These are phyloP conservation scores for Ispidina lecontei DNA, from an alignment of 2,797 vertebrate genomes.

Conservation along the genomic window DNA sequence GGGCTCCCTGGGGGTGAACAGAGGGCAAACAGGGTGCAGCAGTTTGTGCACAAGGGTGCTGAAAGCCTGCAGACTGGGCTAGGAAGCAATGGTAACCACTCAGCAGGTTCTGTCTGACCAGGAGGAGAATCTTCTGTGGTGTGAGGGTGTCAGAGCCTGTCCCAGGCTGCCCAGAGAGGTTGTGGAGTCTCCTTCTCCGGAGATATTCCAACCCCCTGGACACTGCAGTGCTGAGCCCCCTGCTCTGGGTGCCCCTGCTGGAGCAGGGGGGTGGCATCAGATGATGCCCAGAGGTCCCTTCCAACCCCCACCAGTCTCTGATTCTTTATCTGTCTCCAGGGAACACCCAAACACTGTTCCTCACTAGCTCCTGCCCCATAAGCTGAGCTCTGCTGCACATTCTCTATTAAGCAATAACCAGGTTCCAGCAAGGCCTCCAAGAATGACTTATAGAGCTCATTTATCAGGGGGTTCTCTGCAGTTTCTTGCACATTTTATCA, in stretches of 20 bases:
- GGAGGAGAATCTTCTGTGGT: neutral
- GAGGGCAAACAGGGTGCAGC: no score
- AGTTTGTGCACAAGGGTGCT: no score
- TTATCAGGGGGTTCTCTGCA: constrained; percentile 23
- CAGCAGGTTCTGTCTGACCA: neutral
- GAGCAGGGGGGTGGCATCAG: neutral
- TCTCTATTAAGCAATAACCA: constrained; percentile 41
- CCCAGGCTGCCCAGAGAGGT: neutral
- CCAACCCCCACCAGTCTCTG: neutral
- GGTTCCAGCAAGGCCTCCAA: neutral
- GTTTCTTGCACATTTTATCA: constrained; percentile 24
- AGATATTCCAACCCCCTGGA: neutral
- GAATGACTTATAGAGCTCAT: constrained; percentile 27
- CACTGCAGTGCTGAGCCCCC: neutral
- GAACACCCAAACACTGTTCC: neutral
- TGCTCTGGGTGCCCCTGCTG: neutral
- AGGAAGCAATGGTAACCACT: no score
- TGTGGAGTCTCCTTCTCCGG: neutral
- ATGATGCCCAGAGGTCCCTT: neutral
- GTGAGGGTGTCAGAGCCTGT: neutral
- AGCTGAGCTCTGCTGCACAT: constrained; percentile 29
- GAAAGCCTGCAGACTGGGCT: no score
- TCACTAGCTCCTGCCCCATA: neutral
- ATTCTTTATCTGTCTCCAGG: neutral
- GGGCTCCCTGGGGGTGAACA: no score